Conservation (phyloP, 2,888 invertebrate species). For the Cosmia pyralina region DNA sequence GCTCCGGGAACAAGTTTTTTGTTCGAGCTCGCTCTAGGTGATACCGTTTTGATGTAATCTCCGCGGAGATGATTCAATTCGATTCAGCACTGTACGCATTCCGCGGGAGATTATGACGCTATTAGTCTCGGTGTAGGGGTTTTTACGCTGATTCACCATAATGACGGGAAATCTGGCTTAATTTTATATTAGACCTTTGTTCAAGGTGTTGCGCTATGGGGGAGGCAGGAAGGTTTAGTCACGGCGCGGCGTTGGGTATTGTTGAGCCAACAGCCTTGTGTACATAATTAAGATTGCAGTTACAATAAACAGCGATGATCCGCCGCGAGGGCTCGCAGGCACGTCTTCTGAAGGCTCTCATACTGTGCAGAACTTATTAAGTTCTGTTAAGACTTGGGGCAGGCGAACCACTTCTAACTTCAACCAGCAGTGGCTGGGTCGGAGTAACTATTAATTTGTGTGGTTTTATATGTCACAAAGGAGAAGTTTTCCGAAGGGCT, state of each 20-base stretch:
- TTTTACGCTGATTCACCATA: slow-evolving; percentile 60
- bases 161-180: slow-evolving; percentile 60
- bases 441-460: slow-evolving; percentile 46
- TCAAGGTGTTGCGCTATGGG: slow-evolving; percentile 37
- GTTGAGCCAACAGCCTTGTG: slow-evolving; percentile 19
- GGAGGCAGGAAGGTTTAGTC: slow-evolving; percentile 6
- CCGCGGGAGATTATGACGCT: slow-evolving; percentile 69
- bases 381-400: slow-evolving; percentile 29
- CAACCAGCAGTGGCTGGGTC: slow-evolving; percentile 9
- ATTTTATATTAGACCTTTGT: slow-evolving; percentile 65
- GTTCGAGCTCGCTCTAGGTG: slow-evolving; percentile 85
- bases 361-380: slow-evolving; percentile 37
- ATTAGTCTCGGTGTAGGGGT: slow-evolving; percentile 70
- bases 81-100: slow-evolving; percentile 77
- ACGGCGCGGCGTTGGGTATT: neutral
- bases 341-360: slow-evolving; percentile 46
- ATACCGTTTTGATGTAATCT: slow-evolving; percentile 88
- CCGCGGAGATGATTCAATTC: slow-evolving; percentile 85
- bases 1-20: slow-evolving; percentile 84
- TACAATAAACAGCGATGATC: slow-evolving; percentile 53
- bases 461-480: slow-evolving; percentile 12
- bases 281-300: slow-evolving; percentile 58
- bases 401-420: slow-evolving; percentile 35
- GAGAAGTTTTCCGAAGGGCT: neutral
- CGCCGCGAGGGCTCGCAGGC: slow-evolving; percentile 27